phyloP scores from a whole-genome alignment of 2,888 invertebrate genomes.

The Ormyrus thymus region DNA sequence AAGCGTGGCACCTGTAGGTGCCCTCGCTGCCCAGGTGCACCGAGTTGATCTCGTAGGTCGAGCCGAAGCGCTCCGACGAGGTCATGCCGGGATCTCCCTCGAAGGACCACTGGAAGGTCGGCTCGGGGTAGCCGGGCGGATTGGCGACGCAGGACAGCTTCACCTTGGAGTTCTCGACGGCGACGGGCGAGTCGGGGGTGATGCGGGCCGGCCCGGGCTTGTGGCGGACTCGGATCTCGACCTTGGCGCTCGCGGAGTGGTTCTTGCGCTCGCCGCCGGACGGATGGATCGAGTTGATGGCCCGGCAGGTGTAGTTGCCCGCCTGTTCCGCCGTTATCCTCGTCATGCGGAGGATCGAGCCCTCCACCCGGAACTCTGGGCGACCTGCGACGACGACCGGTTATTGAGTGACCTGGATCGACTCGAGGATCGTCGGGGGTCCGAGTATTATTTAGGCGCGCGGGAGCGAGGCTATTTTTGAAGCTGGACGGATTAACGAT shows the following conservation, averaged over 20 bases:
- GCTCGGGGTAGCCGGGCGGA: conserved; percentile 95
- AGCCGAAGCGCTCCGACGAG: conserved; percentile 86
- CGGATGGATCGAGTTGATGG: conserved; percentile 88
- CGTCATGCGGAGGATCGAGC: conserved; percentile 84
- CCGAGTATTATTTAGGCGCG: no score
- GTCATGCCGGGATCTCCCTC: conserved; percentile 84
- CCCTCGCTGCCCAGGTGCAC: conserved; percentile 92
- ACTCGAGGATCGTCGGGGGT: no score
- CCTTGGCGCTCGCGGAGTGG: conserved; percentile 86
- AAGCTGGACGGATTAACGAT: no score
- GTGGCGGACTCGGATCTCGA: conserved; percentile 89
- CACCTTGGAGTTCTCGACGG: conserved; percentile 88
- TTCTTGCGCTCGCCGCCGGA: conserved; percentile 83
- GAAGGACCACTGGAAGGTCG: conserved; percentile 92
- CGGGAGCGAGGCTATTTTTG: no score
- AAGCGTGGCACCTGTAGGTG: conserved; percentile 92
- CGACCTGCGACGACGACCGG: conserved; percentile 73
- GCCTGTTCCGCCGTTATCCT: conserved; percentile 89
- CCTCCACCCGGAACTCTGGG: conserved; percentile 89
- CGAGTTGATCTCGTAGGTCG: conserved; percentile 89
- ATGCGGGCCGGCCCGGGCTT: conserved; percentile 90
- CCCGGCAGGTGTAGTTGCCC: conserved; percentile 92
- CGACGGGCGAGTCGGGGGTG: conserved; percentile 88
- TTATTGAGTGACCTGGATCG: no score
- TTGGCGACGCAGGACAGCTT: conserved; percentile 90